These are phyloP conservation scores for Euzophera pinguis DNA, from an alignment of 2,888 invertebrate genomes.

Conservation along the genomic window DNA sequence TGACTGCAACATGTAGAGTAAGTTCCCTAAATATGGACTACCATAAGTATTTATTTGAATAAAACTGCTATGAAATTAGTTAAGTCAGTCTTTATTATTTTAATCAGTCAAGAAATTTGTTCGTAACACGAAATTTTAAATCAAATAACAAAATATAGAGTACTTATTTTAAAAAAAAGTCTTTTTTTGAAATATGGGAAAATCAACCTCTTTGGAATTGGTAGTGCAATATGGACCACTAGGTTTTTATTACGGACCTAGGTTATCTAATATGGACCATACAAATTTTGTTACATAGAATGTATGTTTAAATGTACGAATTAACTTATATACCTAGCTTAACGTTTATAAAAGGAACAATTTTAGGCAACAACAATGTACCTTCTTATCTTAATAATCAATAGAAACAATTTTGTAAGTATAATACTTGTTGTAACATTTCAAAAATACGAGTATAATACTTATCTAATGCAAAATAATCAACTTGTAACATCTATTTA, in stretches of 20 bases:
- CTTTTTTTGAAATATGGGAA: conserved; percentile 3
- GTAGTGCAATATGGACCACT: conserved; percentile 10
- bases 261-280: conserved; percentile 1
- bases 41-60: conserved; percentile 10
- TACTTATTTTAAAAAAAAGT: background rate
- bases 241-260: conserved; percentile 12
- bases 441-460: background rate
- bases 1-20: too few relatives aligned
- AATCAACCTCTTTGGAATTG: background rate
- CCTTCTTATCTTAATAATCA: background rate
- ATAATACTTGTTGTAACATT: background rate
- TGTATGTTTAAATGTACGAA: background rate
- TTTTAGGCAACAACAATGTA: background rate
- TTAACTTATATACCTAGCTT: background rate
- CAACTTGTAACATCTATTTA: background rate
- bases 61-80: background rate
- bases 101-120: background rate
- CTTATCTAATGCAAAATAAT: background rate
- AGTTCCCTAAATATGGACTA: conserved; percentile 17
- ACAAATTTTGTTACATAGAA: background rate
- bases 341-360: conserved; percentile 1
- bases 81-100: conserved; percentile 3
- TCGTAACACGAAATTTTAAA: background rate
- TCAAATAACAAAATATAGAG: background rate
- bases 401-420: background rate